A percentile compares a stretch with the other conserved stretches of the same genome.
These are phyloP conservation scores for Ophonus ardosiacus DNA, from an alignment of 2,888 invertebrate species.

Conservation along the genomic window DNA sequence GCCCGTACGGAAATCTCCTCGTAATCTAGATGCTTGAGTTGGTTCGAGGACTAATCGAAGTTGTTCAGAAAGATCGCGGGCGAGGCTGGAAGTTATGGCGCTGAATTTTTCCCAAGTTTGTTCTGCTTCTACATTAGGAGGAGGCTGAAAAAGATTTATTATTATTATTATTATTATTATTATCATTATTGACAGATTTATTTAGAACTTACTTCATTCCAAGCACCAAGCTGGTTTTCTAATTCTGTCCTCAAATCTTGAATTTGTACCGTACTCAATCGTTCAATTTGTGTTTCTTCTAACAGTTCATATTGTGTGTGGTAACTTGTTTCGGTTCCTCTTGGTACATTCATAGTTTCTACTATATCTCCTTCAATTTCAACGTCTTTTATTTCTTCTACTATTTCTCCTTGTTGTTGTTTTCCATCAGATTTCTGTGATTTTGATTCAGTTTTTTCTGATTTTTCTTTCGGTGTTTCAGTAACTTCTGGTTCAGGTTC, in stretches of 20 bases:
- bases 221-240: constrained; percentile 76
- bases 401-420: constrained; percentile 73
- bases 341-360: constrained; percentile 81
- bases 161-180: background rate
- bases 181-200: background rate
- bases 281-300: constrained; percentile 67
- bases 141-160: constrained; percentile 68
- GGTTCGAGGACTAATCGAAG: constrained; percentile 96
- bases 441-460: constrained; percentile 77
- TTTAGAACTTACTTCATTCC: constrained; percentile 74
- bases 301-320: constrained; percentile 80
- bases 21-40: constrained; percentile 92
- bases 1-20: constrained; percentile 97
- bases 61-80: constrained; percentile 94
- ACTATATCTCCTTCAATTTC: constrained; percentile 87
- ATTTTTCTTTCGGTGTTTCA: constrained; percentile 72
- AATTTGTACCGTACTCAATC: constrained; percentile 73
- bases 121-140: constrained; percentile 75
- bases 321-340: constrained; percentile 86
- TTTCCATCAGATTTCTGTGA: constrained; percentile 76
- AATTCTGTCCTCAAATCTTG: constrained; percentile 76
- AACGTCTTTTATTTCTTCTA: constrained; percentile 75
- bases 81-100: constrained; percentile 80
- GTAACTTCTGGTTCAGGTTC: constrained; percentile 73
- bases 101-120: constrained; percentile 82